Conservation (phyloP, 2,113 vertebrate genomes). For the Myiozetetes cayanensis region DNA sequence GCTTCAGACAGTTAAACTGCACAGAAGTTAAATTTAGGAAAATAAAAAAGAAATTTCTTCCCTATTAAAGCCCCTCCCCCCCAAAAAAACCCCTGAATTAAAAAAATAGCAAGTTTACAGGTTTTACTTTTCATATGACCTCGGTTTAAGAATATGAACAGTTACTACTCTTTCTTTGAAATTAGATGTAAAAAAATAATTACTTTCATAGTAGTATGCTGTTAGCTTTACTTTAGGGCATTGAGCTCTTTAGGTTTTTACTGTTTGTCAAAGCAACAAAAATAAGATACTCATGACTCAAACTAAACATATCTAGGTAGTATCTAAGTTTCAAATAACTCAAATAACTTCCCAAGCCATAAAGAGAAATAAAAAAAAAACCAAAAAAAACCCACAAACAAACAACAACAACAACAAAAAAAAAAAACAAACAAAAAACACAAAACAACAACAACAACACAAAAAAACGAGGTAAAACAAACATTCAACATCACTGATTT, state of each 20-base stretch:
- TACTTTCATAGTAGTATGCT: background rate
- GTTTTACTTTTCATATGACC: background rate
- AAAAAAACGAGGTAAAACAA: background rate
- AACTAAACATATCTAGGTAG: background rate
- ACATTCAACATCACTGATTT: background rate
- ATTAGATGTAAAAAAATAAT: background rate
- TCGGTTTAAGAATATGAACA: background rate
- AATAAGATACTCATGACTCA: background rate
- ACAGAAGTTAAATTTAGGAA: background rate
- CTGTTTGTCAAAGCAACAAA: background rate
- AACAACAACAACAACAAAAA: too few species aligned
- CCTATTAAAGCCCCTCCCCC: rapidly evolving
- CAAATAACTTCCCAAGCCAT: background rate
- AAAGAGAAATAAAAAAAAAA: background rate
- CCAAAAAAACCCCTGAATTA: background rate
- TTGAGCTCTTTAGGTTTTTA: background rate
- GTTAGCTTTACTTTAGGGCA: background rate
- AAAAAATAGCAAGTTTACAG: background rate
- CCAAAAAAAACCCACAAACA: too few species aligned
- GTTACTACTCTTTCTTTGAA: background rate
- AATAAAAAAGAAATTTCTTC: background rate
- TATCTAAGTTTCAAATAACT: background rate
- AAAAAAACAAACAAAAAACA: too few species aligned
- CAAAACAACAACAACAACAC: too few species aligned
- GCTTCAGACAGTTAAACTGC: background rate